Evolutionary conservation across 2,888 invertebrate genomes (phyloP).

Genomic region (Brachylomia viminalis): DNA sequence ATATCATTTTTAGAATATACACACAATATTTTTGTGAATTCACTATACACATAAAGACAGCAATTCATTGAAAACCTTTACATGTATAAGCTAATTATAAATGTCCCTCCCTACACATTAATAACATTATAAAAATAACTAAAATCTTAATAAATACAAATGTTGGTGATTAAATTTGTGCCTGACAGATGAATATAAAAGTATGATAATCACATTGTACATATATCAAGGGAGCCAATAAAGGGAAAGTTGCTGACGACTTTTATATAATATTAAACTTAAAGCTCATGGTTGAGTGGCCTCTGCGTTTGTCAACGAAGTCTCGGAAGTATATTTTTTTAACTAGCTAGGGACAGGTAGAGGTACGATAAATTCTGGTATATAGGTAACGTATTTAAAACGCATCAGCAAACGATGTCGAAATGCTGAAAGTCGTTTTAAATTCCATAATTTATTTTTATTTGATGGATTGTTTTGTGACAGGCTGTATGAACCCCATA

Average conservation of each 20-base stretch:
- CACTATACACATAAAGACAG: conserved; percentile 43
- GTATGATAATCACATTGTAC: conserved; percentile 63
- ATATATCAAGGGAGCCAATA: conserved; percentile 63
- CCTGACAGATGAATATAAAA: conserved; percentile 70
- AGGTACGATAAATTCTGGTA: conserved; percentile 17
- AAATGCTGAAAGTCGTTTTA: conserved; percentile 16
- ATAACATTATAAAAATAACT: conserved; percentile 45
- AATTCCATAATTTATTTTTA: conserved; percentile 25
- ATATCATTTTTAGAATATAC: conserved; percentile 34
- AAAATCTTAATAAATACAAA: conserved; percentile 58
- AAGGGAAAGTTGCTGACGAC: conserved; percentile 54
- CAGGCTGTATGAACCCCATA: conserved; percentile 49
- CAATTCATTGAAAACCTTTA: conserved; percentile 24
- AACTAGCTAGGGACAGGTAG: conserved; percentile 27
- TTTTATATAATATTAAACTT: conserved; percentile 63
- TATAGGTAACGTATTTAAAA: conserved; percentile 23
- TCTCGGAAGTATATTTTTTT: conserved; percentile 61
- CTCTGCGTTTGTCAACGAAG: conserved; percentile 55
- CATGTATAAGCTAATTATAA: conserved; percentile 61
- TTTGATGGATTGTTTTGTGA: conserved; percentile 19
- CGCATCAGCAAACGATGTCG: neutral
- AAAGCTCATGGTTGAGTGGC: conserved; percentile 57
- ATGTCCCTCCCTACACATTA: conserved; percentile 66
- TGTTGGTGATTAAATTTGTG: conserved; percentile 72
- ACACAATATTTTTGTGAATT: conserved; percentile 58